Evolutionary conservation across 2,888 invertebrate species (phyloP).

Genomic region (Euclidia mi): DNA sequence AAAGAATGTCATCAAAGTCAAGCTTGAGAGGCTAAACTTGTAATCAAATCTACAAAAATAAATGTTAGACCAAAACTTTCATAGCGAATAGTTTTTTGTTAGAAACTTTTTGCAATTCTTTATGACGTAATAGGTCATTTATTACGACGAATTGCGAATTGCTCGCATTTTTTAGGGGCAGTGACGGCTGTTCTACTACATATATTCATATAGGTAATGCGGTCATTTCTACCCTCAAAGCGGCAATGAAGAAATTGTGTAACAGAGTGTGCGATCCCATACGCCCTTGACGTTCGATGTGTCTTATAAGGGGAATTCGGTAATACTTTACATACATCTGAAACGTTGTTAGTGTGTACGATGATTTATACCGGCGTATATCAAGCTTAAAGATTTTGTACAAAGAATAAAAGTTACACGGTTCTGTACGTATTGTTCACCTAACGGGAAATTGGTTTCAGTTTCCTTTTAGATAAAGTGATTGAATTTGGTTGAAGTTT

Average conservation of each 20-base stretch:
- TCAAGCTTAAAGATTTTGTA: too few relatives aligned
- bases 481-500: too few relatives aligned
- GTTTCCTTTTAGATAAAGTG: too few relatives aligned
- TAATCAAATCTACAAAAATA: constrained; percentile 6
- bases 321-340: constrained; percentile 23
- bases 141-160: constrained; percentile 26
- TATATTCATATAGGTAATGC: constrained; percentile 29
- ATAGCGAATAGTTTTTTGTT: constrained; percentile 23
- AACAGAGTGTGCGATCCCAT: constrained; percentile 25
- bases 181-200: constrained; percentile 24
- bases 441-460: too few relatives aligned
- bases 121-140: constrained; percentile 30
- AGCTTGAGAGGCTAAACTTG: not conserved
- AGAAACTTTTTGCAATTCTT: constrained; percentile 23
- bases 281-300: constrained; percentile 17
- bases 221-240: constrained; percentile 33
- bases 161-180: constrained; percentile 30
- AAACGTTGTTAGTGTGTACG: too few relatives aligned
- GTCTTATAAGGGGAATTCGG: constrained; percentile 18
- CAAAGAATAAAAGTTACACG: too few relatives aligned
- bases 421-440: too few relatives aligned
- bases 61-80: constrained; percentile 19
- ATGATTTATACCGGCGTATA: too few relatives aligned
- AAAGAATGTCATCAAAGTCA: constrained; percentile 4
- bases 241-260: constrained; percentile 39